Conservation (phyloP, 2,797 vertebrate species). For the Centropyge bicolor region DNA sequence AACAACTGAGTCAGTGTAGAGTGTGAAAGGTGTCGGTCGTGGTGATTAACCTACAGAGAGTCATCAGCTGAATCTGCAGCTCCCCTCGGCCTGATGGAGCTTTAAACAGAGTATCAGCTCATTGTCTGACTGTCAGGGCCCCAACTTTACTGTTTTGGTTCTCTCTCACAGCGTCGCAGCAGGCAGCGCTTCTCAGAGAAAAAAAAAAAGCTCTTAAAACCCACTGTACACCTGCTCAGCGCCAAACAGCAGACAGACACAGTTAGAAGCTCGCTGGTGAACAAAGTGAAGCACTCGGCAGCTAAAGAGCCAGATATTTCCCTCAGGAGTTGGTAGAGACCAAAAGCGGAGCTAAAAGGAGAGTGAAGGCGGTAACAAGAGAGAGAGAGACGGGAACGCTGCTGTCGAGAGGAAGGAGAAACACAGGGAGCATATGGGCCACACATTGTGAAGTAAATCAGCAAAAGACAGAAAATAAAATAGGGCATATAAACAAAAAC, state of each 20-base stretch:
- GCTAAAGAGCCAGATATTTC: constrained; percentile 24
- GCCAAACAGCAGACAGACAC: constrained; percentile 29
- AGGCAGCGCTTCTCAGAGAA: constrained; percentile 18
- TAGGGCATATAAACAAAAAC: background rate
- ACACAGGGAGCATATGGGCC: background rate
- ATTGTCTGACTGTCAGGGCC: background rate
- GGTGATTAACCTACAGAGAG: constrained; percentile 4
- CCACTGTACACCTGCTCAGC: constrained; percentile 14
- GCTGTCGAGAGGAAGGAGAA: background rate
- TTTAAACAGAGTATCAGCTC: constrained; percentile 12
- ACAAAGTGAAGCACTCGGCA: constrained; percentile 27
- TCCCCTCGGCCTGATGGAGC: constrained; percentile 3
- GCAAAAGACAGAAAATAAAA: background rate
- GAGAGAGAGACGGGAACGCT: background rate
- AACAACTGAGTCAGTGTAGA: background rate
- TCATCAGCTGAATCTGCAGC: constrained; percentile 21
- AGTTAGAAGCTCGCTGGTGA: constrained; percentile 11
- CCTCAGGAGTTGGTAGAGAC: constrained; percentile 27
- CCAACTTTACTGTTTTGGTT: constrained; percentile 17
- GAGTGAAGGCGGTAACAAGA: background rate
- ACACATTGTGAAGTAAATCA: background rate
- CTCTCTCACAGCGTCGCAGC: background rate
- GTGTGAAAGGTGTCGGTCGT: background rate
- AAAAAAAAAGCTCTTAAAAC: constrained; percentile 15
- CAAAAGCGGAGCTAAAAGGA: constrained; percentile 27